These are phyloP conservation scores for Zele albiditarsus DNA, from an alignment of 2,888 invertebrate species.

Conservation along the genomic window DNA sequence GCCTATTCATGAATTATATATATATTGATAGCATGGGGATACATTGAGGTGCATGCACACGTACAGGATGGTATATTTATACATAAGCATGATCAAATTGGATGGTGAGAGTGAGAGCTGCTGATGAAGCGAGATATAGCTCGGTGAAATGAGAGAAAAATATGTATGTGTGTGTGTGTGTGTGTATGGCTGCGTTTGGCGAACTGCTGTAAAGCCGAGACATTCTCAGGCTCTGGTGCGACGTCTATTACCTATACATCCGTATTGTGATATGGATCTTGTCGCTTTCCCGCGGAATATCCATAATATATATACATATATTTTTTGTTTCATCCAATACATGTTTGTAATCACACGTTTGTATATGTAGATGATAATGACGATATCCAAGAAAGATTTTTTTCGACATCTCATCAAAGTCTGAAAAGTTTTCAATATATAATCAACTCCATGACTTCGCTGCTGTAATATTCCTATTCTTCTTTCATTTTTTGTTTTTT, in stretches of 20 bases:
- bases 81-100: slow-evolving; percentile 5
- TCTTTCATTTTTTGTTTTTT: not conserved
- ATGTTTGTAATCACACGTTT: too few relatives aligned
- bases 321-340: too few relatives aligned
- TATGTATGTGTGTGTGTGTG: slow-evolving; percentile 12
- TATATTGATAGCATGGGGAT: slow-evolving; percentile 20
- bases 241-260: slow-evolving; percentile 64
- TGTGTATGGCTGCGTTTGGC: not conserved
- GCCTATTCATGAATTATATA: not conserved
- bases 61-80: slow-evolving; percentile 6
- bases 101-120: slow-evolving; percentile 38
- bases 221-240: slow-evolving; percentile 59
- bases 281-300: slow-evolving; percentile 44
- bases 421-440: too few relatives aligned
- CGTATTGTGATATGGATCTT: slow-evolving; percentile 69
- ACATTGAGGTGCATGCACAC: slow-evolving; percentile 26
- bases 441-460: too few relatives aligned
- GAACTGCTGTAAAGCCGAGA: slow-evolving; percentile 28
- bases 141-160: not conserved
- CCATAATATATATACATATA: not conserved
- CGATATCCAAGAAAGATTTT: too few relatives aligned
- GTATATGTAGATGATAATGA: too few relatives aligned
- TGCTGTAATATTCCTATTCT: too few relatives aligned
- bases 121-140: not conserved
- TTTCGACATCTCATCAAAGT: too few relatives aligned